Conservation (phyloP, 2,888 invertebrate genomes). For the Timema podura region DNA sequence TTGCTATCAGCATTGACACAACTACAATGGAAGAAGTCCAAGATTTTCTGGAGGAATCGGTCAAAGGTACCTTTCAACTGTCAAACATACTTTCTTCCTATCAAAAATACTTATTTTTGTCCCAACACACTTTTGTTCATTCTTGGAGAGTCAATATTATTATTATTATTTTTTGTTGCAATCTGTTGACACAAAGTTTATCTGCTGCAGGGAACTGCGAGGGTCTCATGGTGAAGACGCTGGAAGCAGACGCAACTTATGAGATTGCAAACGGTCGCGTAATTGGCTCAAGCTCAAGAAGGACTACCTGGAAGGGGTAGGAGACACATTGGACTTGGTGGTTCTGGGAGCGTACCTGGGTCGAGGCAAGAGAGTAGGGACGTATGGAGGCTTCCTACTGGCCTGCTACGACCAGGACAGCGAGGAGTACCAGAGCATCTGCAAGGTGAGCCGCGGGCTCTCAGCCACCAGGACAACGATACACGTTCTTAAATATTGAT, state of each 20-base stretch:
- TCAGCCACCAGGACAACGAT: background rate
- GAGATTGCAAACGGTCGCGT: conserved; percentile 94
- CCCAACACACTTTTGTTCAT: too few relatives aligned
- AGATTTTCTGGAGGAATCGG: conserved; percentile 88
- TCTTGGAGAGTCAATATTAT: conserved; percentile 1
- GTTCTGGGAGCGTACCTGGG: conserved; percentile 94
- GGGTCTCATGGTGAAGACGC: conserved; percentile 97
- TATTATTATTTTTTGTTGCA: background rate
- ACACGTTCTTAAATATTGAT: background rate
- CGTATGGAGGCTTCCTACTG: conserved; percentile 91
- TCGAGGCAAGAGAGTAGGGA: conserved; percentile 87
- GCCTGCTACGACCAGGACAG: conserved; percentile 87
- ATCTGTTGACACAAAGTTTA: conserved; percentile 1
- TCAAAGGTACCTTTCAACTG: conserved; percentile 60
- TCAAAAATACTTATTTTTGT: too few relatives aligned
- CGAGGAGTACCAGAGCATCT: conserved; percentile 90
- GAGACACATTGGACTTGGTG: conserved; percentile 93
- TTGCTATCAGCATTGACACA: conserved; percentile 81
- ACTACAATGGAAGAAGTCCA: conserved; percentile 86
- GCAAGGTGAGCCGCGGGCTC: conserved; percentile 62
- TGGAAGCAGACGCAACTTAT: conserved; percentile 84
- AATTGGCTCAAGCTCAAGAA: conserved; percentile 97
- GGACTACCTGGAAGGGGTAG: conserved; percentile 94
- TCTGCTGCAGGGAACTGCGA: conserved; percentile 79
- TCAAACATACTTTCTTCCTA: too few relatives aligned